phyloP scores from a whole-genome alignment of 2,113 vertebrate genomes.

The Merops nubicus region DNA sequence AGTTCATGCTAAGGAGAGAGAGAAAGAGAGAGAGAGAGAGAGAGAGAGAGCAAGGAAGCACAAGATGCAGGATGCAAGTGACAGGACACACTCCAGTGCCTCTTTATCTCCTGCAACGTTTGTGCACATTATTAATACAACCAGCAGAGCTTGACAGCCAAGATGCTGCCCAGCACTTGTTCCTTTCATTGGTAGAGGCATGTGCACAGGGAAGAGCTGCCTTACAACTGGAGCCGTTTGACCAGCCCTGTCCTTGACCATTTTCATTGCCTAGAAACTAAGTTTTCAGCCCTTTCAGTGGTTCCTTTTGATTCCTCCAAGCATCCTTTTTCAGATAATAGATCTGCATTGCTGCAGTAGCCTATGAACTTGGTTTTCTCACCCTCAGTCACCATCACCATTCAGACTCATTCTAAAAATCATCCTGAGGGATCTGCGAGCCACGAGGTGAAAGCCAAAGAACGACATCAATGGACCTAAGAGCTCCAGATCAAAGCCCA shows the following conservation, averaged over 20 bases:
- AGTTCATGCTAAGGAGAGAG: not conserved
- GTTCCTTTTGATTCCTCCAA: not conserved
- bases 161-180: not conserved
- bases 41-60: not conserved
- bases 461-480: not conserved
- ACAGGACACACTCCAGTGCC: not conserved
- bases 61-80: not conserved
- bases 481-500: not conserved
- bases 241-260: not conserved
- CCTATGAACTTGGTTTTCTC: not conserved
- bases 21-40: not conserved
- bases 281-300: not conserved
- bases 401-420: not conserved
- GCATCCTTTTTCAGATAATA: not conserved
- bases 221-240: not conserved
- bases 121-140: not conserved
- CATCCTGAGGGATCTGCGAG: not conserved
- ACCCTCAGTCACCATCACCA: not conserved
- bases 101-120: not conserved
- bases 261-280: not conserved
- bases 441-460: not conserved
- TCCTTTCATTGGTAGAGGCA: not conserved
- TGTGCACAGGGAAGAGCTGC: not conserved
- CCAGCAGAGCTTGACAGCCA: not conserved
- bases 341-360: not conserved